Evolutionary conservation across 2,113 vertebrate genomes (phyloP).

Genomic region (Sturnus vulgaris): DNA sequence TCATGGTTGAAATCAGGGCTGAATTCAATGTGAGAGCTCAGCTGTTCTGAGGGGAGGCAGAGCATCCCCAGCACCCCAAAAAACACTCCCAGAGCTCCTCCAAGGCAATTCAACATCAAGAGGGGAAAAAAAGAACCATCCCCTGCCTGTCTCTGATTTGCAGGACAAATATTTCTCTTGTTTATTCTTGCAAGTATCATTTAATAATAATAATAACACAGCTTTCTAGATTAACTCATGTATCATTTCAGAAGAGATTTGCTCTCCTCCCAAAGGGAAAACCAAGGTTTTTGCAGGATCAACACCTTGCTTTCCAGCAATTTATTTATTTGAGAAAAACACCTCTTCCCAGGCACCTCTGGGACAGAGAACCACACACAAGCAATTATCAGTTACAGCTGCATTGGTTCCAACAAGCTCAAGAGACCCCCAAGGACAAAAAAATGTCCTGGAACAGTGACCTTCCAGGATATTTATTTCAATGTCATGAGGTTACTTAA

Average conservation of each 20-base stretch:
- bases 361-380: not conserved
- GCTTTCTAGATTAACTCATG: not conserved
- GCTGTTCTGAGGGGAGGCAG: not conserved
- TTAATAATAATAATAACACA: not conserved
- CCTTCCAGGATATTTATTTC: not conserved
- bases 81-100: not conserved
- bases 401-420: not conserved
- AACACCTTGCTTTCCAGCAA: not conserved
- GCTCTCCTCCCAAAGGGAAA: not conserved
- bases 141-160: not conserved
- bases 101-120: not conserved
- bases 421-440: not conserved
- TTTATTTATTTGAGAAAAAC: not conserved
- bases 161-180: not conserved
- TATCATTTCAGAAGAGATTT: not conserved
- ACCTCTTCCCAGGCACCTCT: not conserved
- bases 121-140: not conserved
- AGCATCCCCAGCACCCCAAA: not conserved
- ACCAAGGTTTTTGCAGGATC: not conserved
- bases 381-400: not conserved
- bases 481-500: not conserved
- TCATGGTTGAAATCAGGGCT: not conserved
- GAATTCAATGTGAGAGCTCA: not conserved
- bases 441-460: not conserved
- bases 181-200: not conserved